Evolutionary conservation across 2,888 invertebrate species (phyloP), one percentile per base, ranked within the genome.

Genomic region (Tetramorium bicarinatum): DNA sequence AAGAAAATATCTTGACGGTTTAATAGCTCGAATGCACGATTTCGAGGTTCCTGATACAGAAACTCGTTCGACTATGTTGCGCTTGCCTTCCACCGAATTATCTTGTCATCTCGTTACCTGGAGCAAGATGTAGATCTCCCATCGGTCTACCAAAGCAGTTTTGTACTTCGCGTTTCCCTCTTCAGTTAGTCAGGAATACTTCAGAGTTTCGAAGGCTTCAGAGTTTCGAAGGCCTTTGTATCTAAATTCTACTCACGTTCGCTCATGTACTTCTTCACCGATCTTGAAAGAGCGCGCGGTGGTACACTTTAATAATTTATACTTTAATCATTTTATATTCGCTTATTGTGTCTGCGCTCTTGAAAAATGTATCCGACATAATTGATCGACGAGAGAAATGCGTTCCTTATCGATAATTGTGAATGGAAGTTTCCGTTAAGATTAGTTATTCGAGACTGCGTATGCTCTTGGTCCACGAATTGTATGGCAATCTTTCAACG

Each of bases 51-150:
- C 67, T 47, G 62, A 74, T 72, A 64, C 41, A 76, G 81, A 76
- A 84, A 87, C 84, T 34, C 62, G 84, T 84, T 87, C 87, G 59
- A 59, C 79, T 79, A 34, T 34, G 34, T 56, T 56, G 66, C 44
- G 85, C 88, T 87, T 82, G 84, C 82, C 86, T 86, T 77, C 62
- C 49, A 67, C 59, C 54, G 61, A 76, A 61, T 82, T 89, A 89
- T 87, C 89, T 85, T 74, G 82, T 83, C 88, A 89, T 89, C 87
- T 85, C 66, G 84, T 84, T 86, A 77, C 86, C 69, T 69, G 67
- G 72, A 74, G 81, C 80, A 77, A 77, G 74, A 84, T 71, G 47
- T 80, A 85, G 88, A 89, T 89, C 87, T 87, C 85, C 80, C 87
- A 56, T 25, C 88, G 86, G 86, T 83, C 69, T 69, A 79, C 66